phyloP scores from a whole-genome alignment of 2,797 vertebrate species.

The Coluber constrictor region DNA sequence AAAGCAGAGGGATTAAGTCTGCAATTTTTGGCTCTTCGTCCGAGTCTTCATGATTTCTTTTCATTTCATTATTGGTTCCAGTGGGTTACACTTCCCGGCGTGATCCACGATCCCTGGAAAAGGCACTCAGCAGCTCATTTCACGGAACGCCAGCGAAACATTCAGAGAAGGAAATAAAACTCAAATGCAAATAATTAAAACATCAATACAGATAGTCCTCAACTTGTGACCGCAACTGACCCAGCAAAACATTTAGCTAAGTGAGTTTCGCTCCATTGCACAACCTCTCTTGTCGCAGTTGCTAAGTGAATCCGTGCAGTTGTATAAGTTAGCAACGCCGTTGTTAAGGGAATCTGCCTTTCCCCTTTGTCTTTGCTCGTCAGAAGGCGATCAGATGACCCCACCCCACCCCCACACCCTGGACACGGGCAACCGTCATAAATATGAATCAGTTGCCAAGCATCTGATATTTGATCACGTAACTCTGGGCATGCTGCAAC shows the following conservation, averaged over 20 bases:
- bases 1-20: neutral
- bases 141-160: neutral
- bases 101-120: neutral
- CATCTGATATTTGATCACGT: neutral
- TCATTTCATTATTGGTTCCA: neutral
- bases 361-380: no score
- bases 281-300: no score
- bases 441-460: neutral
- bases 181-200: neutral
- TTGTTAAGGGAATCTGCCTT: no score
- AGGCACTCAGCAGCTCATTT: neutral
- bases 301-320: no score
- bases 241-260: no score
- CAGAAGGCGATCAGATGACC: neutral
- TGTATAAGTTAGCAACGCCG: no score
- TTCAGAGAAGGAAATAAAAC: neutral
- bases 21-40: neutral
- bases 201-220: neutral
- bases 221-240: no score
- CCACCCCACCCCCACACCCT: rapidly evolving
- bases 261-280: no score
- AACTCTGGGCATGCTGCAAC: neutral
- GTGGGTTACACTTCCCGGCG: neutral
- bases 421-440: neutral
- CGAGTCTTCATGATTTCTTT: no score